Base-by-base conservation (phyloP, 2,797 vertebrate genomes). In the Brachymystax lenok region DNA sequence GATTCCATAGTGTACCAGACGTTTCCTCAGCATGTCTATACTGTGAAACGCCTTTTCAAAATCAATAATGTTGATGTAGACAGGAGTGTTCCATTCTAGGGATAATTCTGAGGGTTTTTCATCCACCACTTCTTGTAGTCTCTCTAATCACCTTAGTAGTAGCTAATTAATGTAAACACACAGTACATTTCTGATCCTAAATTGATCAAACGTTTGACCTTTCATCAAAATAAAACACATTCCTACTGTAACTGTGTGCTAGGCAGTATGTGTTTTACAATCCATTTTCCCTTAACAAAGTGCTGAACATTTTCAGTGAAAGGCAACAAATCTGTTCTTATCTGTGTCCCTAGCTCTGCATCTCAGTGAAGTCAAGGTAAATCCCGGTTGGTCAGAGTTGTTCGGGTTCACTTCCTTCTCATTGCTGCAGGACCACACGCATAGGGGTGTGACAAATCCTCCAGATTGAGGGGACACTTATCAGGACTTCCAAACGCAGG, bases 381-480 rank as follows among this genome's bases (percentile, higher is more conserved):
- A 91, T 90, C 86, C 86, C 27, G 59, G 46, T 70, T 17, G 82
- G 85, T 82, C 75, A 73, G 75, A 83, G 84, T 82, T 74, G 85
- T 92, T 92, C 85, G 80, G 91, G 86, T 89, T 90, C 85, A 87
- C 74, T 81, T 78, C 80, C 78, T 84, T 56, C 21, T 27, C 80
- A 19, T 67, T 28, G 69, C 85, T 74, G 71, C 75, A 77, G 59
- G 77, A 82, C 80, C 84, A 88, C 83, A 80, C 79, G 83, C 86
- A 82, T 76, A 76, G 75, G 76, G 82, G 82, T 85, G 84, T 92
- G 87, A 93, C 91, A 90, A 93, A 94, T 87, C 88, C 80, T 73
- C 30, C 78, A 80, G 85, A 91, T 73, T 89, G 87, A 88, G 85
- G 85, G 87, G 88, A 90, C 89, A 79, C 83, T 87, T 90, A 89